Evolutionary conservation across 2,797 vertebrate genomes (phyloP).

Genomic region (Acanthornis magna): DNA sequence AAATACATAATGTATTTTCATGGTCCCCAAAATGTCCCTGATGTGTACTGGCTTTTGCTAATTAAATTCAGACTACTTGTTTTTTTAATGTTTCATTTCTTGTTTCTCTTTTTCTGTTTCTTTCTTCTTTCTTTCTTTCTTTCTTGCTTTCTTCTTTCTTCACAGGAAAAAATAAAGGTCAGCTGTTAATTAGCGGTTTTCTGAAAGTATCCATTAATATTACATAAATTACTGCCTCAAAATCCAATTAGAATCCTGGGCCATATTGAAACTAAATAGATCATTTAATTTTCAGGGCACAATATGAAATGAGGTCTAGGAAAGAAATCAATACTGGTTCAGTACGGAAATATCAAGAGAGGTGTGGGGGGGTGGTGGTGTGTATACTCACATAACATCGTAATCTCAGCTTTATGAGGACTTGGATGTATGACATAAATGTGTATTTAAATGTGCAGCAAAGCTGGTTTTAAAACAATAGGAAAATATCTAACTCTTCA

Average conservation of each 20-base stretch:
- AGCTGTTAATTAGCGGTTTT: conserved; percentile 74
- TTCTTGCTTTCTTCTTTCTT: neutral
- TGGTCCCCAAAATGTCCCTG: conserved; percentile 41
- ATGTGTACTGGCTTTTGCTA: conserved; percentile 44
- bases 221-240: conserved; percentile 74
- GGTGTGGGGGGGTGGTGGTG: neutral
- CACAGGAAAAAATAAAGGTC: conserved; percentile 71
- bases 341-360: conserved; percentile 27
- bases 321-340: conserved; percentile 67
- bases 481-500: neutral
- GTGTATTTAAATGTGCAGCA: neutral
- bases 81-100: neutral
- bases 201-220: conserved; percentile 76
- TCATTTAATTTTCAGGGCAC: conserved; percentile 75
- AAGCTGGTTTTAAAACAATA: neutral
- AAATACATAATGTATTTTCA: conserved; percentile 67
- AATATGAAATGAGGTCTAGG: conserved; percentile 70
- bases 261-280: conserved; percentile 75
- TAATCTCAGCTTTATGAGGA: neutral
- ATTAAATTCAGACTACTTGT: conserved; percentile 61
- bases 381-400: neutral
- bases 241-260: conserved; percentile 74
- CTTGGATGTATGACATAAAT: neutral
- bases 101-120: neutral
- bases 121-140: neutral